Evolutionary conservation across 2,797 vertebrate species (phyloP).

Genomic region (Limnodromus scolopaceus): DNA sequence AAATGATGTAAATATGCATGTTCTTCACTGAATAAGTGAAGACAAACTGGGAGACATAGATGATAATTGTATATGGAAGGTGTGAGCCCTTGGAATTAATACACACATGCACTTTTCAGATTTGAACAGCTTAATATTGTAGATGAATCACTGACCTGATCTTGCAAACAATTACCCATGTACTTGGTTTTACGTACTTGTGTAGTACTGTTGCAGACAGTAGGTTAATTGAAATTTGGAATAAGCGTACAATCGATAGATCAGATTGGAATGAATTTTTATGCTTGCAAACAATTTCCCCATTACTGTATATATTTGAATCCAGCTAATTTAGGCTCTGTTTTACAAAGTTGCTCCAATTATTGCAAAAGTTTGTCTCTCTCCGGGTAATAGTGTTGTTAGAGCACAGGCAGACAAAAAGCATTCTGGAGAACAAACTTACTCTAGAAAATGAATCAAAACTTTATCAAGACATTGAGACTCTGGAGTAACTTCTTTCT

Average conservation of each 20-base stretch:
- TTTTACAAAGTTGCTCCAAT: not conserved
- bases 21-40: not conserved
- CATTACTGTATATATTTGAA: not conserved
- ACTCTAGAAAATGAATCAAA: not conserved
- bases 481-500: not conserved
- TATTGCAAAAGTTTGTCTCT: not conserved
- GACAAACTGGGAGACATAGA: not conserved
- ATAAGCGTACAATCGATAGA: not conserved
- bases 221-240: conserved; percentile 15
- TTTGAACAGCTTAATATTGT: not conserved
- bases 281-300: not conserved
- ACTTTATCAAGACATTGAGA: not conserved
- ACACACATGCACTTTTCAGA: not conserved
- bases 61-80: not conserved
- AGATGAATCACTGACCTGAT: not conserved
- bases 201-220: not conserved
- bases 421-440: not conserved
- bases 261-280: not conserved
- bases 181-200: not conserved
- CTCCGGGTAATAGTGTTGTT: not conserved
- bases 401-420: not conserved
- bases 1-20: conserved; percentile 20
- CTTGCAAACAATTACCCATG: not conserved
- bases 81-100: not conserved
- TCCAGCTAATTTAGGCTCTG: not conserved